Evolutionary conservation across 92 coral and sea anemone species (phyloP), one percentile per base, ranked within the genome.

Genomic region (Montipora capitata): DNA sequence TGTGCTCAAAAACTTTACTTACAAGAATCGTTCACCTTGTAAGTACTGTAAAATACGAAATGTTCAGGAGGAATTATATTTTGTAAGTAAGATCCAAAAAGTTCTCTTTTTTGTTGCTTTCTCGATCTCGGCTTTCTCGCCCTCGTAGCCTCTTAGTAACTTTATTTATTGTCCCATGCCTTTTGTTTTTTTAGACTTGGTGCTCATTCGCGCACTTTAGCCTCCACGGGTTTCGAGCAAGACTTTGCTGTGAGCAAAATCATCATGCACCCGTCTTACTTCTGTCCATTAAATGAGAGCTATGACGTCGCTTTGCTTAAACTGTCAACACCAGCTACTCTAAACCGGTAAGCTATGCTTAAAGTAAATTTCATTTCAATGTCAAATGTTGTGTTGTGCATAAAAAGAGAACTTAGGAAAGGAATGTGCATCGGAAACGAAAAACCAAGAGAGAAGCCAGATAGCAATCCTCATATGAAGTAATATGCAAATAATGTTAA

Each of bases 231-330:
- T 4, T 62, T 48, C 38, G 92, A 82, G 63, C 92, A 88, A 48
- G 88, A 82, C 59, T 64, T 88, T 3, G 58, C 4, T 14, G 92
- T 88, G 17, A 13, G 27, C 71, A 74, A 82, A 82, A 87, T 88
- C 15, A 88, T 88, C 35, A 40, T 79, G 12, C 92, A 88, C 16
- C 92, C 73, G 3, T 74, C 78, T 1, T 88, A 88, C 66, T 78
- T 54, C 78, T 51, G 41, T 5, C 92, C 92, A 4, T 20, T 4
- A 11, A 39, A 4, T 5, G 57, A 67, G 43, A 40, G 74, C 41
- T 63, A 88, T 54, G 92, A 88, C 67, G 74, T 87, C 51, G 91
- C 91, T 14, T 66, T 87, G 41, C 65, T 87, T 11, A 80, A 87
- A 71, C 80, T 88, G 67, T 80, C 75, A 10, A 88, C 17, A 81